phyloP scores from a whole-genome alignment of 2,888 invertebrate genomes.

The Polymixis flavicincta region DNA sequence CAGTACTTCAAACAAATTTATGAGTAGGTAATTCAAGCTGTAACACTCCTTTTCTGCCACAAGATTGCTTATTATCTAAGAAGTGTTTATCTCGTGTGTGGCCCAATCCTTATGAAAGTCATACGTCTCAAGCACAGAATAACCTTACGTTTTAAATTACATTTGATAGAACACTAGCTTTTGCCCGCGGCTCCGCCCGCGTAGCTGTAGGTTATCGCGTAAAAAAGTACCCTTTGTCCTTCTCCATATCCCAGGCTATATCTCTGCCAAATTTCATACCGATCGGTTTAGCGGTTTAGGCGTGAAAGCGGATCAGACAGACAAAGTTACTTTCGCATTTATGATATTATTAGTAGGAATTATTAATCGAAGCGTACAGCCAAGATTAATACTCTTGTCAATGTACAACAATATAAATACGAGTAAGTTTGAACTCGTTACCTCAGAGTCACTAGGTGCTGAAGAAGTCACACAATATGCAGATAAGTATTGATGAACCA shows the following conservation, averaged over 20 bases:
- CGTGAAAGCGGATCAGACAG: too few relatives aligned
- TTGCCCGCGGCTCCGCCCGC: too few relatives aligned
- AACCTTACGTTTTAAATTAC: background rate
- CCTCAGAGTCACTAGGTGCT: too few relatives aligned
- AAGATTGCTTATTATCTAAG: background rate
- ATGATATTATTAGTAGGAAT: too few relatives aligned
- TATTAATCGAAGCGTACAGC: background rate
- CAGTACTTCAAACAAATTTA: background rate
- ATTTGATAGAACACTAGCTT: background rate
- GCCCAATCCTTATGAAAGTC: background rate
- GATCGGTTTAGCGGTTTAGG: too few relatives aligned
- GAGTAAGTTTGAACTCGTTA: too few relatives aligned
- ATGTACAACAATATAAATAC: background rate
- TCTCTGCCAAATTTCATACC: too few relatives aligned
- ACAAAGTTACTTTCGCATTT: too few relatives aligned
- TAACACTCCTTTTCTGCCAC: background rate
- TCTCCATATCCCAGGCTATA: too few relatives aligned
- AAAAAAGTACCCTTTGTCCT: too few relatives aligned
- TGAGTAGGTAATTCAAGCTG: background rate
- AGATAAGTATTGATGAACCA: background rate
- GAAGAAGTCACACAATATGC: background rate
- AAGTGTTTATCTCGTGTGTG: too few relatives aligned
- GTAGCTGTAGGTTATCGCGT: too few relatives aligned
- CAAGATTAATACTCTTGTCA: background rate
- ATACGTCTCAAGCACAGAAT: background rate